phyloP scores from a whole-genome alignment of 2,797 vertebrate species.

The Anableps anableps region DNA sequence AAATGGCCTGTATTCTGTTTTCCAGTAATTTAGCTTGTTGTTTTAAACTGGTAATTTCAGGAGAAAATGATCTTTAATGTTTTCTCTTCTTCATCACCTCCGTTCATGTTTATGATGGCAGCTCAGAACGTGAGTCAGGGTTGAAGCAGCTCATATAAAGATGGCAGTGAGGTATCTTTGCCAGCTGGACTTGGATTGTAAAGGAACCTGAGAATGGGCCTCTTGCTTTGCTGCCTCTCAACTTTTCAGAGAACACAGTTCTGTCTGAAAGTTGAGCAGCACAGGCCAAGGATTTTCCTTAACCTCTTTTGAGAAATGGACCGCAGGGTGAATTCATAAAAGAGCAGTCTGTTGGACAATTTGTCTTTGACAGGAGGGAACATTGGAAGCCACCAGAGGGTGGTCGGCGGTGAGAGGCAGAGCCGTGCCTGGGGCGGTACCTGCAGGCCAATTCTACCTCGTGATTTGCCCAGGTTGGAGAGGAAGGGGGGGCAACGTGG shows the following conservation, averaged over 20 bases:
- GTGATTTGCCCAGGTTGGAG: slow-evolving; percentile 82
- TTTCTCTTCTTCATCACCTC: slow-evolving; percentile 23
- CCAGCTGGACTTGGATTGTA: slow-evolving; percentile 32
- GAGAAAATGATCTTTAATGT: slow-evolving; percentile 42
- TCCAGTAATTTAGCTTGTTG: slow-evolving; percentile 48
- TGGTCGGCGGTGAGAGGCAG: slow-evolving; percentile 83
- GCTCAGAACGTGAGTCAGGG: slow-evolving; percentile 39
- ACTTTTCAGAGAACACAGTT: slow-evolving; percentile 77
- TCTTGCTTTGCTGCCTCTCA: slow-evolving; percentile 49
- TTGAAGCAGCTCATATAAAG: slow-evolving; percentile 21
- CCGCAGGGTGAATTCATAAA: slow-evolving; percentile 91
- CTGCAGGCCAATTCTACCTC: slow-evolving; percentile 87
- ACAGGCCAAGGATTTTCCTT: slow-evolving; percentile 87
- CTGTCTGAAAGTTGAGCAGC: slow-evolving; percentile 80
- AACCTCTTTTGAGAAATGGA: slow-evolving; percentile 85
- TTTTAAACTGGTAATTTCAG: slow-evolving; percentile 53
- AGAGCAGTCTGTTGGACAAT: slow-evolving; percentile 83
- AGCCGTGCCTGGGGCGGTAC: slow-evolving; percentile 88
- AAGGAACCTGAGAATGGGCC: slow-evolving; percentile 34
- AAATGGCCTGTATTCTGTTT: slow-evolving; percentile 53
- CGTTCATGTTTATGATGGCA: slow-evolving; percentile 46
- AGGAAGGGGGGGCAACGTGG: slow-evolving; percentile 64
- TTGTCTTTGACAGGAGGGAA: slow-evolving; percentile 96
- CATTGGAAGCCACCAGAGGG: slow-evolving; percentile 86
- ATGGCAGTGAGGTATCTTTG: slow-evolving; percentile 27